Conservation (phyloP, 1,140 invertebrate species). For the Bombus breviceps region DNA sequence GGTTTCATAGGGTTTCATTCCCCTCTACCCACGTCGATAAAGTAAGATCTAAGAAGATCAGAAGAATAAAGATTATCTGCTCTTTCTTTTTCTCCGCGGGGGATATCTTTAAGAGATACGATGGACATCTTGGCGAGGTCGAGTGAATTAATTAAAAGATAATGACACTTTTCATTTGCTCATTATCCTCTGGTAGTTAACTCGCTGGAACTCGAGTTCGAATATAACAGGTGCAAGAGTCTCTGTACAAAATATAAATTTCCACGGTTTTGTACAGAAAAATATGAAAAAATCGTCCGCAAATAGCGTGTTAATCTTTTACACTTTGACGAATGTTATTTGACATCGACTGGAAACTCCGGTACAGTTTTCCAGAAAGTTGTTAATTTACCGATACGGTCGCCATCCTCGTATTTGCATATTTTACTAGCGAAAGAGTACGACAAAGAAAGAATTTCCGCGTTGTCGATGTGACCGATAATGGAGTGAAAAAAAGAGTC, state of each 20-base stretch:
- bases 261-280: no score
- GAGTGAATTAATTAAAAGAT: not conserved
- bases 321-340: no score
- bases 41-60: not conserved
- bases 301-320: no score
- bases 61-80: not conserved
- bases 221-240: no score
- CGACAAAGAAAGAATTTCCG: no score
- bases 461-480: not conserved
- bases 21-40: not conserved
- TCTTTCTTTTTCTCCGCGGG: not conserved
- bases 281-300: no score
- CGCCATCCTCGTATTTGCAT: no score
- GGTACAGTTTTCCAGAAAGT: not conserved
- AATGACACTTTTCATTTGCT: not conserved
- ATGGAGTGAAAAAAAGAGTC: not conserved
- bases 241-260: no score
- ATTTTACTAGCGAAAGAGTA: no score
- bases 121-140: not conserved
- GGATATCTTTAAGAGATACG: not conserved
- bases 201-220: no score
- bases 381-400: no score
- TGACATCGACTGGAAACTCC: no score
- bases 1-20: not conserved
- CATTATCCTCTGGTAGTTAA: not conserved